Evolutionary conservation across 2,113 vertebrate genomes (phyloP), one percentile per base, ranked within the genome.

Genomic region (Amia ocellicauda): DNA sequence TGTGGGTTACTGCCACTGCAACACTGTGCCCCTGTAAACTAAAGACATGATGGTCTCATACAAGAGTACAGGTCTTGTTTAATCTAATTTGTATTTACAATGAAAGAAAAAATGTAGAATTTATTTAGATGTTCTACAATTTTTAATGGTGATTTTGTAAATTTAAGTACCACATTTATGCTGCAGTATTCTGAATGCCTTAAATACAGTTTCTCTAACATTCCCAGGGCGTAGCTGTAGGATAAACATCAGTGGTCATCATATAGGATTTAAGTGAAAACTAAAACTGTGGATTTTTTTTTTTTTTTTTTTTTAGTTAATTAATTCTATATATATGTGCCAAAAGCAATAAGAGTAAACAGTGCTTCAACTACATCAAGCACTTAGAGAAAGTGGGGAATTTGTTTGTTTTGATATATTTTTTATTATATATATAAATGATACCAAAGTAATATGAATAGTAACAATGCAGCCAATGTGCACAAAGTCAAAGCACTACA

Each of bases 361-460:
- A 58, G 57, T 60, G 49, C 56, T 66, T 60, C 36, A 50, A 52
- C 13, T 66, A 42, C 19, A 47, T 4, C 13, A 40, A 17, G 23
- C 41, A 53, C 14, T 13, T 2, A 3, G 59, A 50, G 7, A 7
- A 26, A 47, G 7, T 27, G 24, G 27, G 13, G 24, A 42, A 23
- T 40, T 45, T 41, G 8, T 52, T 52, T 11, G 47, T 60, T 60
- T 14, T 22, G 5, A 20, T 20, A 52, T 23, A 40, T 66, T 51
- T 53, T 29, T 53, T 22, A 27, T 41, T 58, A 51, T 52, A 24
- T 60, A 53, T 52, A 26, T 60, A 60, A 24, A 40, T 51, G 19
- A 36, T 62, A 58, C 53, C 55, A 47, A 62, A 70, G 19, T 27
- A 61, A 41, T 10, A 14, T 66, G 14, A 8, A 42, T 42, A 54